These are phyloP conservation scores for Xestobium rufovillosum DNA, from an alignment of 2,888 invertebrate genomes.

Conservation along the genomic window DNA sequence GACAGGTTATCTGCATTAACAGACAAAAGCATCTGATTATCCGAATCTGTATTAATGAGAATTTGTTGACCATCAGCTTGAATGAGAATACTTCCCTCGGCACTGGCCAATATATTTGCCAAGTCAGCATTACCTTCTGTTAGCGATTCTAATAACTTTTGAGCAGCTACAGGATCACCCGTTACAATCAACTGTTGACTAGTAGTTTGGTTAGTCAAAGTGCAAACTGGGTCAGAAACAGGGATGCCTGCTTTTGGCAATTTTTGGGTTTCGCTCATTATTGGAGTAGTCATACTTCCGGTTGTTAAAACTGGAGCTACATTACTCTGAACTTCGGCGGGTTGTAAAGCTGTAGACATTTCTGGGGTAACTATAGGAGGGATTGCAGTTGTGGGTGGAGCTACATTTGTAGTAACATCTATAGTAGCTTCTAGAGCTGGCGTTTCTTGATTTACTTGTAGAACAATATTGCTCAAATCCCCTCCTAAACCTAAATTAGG, in stretches of 20 bases:
- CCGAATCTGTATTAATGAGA: slow-evolving; percentile 38
- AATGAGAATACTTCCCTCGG: slow-evolving; percentile 40
- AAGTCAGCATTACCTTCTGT: slow-evolving; percentile 41
- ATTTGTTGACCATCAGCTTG: slow-evolving; percentile 46
- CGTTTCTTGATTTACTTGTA: slow-evolving; percentile 46
- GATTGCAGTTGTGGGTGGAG: slow-evolving; percentile 10
- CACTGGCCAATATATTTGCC: slow-evolving; percentile 39
- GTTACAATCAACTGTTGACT: slow-evolving; percentile 41
- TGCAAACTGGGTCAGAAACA: too few species aligned
- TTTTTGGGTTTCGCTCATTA: background rate
- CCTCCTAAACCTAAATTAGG: slow-evolving; percentile 45
- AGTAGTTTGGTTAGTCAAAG: slow-evolving; percentile 10
- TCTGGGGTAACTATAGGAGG: slow-evolving; percentile 13
- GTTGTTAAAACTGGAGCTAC: too few species aligned
- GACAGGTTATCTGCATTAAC: slow-evolving; percentile 29
- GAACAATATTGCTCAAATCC: slow-evolving; percentile 46
- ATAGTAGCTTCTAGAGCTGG: slow-evolving; percentile 27
- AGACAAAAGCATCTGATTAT: slow-evolving; percentile 32
- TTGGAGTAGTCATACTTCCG: background rate
- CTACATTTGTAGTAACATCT: slow-evolving; percentile 14
- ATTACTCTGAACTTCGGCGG: slow-evolving; percentile 1
- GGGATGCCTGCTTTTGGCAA: background rate
- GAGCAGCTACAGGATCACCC: slow-evolving; percentile 41
- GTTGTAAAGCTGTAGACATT: slow-evolving; percentile 15
- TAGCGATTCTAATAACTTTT: slow-evolving; percentile 41